Percentiles rank a stretch among this genome's conserved stretches.
Conservation (phyloP, 2,888 invertebrate species). For the Athrips mouffetella region DNA sequence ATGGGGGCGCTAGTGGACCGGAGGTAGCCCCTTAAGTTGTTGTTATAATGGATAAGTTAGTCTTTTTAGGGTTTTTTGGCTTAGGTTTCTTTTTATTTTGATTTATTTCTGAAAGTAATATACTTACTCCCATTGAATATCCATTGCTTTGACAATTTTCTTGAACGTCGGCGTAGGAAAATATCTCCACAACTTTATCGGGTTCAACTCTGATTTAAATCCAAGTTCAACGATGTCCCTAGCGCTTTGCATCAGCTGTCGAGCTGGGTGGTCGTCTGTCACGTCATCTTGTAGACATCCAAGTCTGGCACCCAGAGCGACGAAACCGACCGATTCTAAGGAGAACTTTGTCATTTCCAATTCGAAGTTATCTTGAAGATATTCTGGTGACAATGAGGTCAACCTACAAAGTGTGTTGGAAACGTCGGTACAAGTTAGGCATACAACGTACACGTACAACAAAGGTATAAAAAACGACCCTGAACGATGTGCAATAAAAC, state of each 20-base stretch:
- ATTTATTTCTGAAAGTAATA: background rate
- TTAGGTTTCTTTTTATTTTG: background rate
- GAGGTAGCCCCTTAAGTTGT: too few relatives aligned
- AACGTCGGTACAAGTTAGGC: too few relatives aligned
- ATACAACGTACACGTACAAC: too few relatives aligned
- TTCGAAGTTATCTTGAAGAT: slow-evolving; percentile 61
- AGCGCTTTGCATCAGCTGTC: slow-evolving; percentile 45
- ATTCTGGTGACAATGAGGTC: slow-evolving; percentile 40
- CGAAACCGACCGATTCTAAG: slow-evolving; percentile 74
- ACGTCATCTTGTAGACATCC: slow-evolving; percentile 52
- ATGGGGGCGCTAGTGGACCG: too few relatives aligned
- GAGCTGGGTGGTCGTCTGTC: slow-evolving; percentile 47
- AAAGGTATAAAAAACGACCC: too few relatives aligned
- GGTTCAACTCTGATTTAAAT: slow-evolving; percentile 49
- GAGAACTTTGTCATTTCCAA: slow-evolving; percentile 80
- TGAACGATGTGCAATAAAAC: too few relatives aligned
- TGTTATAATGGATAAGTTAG: too few relatives aligned
- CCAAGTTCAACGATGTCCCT: slow-evolving; percentile 47
- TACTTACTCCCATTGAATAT: slow-evolving; percentile 65
- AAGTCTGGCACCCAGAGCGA: slow-evolving; percentile 56
- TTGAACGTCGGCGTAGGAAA: slow-evolving; percentile 50
- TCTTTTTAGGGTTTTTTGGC: too few relatives aligned
- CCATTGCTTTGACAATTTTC: slow-evolving; percentile 49
- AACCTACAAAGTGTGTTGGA: slow-evolving; percentile 60
- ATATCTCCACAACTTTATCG: slow-evolving; percentile 47